Conservation (phyloP, 2,888 invertebrate genomes). For the Drosophila putrida region DNA sequence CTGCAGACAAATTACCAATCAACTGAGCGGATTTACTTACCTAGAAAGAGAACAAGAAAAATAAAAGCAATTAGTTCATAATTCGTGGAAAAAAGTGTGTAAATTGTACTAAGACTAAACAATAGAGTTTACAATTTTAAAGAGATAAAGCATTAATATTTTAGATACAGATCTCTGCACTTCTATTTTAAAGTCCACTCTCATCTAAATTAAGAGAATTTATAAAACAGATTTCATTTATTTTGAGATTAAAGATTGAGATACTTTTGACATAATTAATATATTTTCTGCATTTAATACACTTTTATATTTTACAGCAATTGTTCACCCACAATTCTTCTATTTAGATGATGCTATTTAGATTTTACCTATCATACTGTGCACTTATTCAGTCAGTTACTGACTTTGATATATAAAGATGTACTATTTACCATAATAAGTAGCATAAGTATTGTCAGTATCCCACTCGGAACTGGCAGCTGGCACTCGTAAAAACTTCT, state of each 20-base stretch:
- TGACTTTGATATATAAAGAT: neutral
- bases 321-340: no score
- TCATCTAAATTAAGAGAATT: no score
- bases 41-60: slow-evolving; percentile 45
- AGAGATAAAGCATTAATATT: neutral
- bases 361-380: neutral
- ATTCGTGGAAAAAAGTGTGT: neutral
- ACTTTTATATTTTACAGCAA: no score
- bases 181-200: no score
- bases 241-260: no score
- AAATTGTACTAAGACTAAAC: neutral
- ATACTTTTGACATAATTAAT: no score
- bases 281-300: no score
- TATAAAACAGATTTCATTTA: no score
- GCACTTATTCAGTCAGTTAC: neutral
- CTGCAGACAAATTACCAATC: slow-evolving; percentile 24
- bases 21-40: slow-evolving; percentile 44
- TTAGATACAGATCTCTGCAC: no score
- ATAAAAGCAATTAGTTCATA: slow-evolving; percentile 40
- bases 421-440: neutral
- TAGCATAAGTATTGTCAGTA: neutral
- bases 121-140: neutral
- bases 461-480: neutral
- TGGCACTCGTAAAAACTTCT: slow-evolving; percentile 16
- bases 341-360: neutral